Evolutionary conservation across 2,797 vertebrate species (phyloP).

Genomic region (Synanceia verrucosa): DNA sequence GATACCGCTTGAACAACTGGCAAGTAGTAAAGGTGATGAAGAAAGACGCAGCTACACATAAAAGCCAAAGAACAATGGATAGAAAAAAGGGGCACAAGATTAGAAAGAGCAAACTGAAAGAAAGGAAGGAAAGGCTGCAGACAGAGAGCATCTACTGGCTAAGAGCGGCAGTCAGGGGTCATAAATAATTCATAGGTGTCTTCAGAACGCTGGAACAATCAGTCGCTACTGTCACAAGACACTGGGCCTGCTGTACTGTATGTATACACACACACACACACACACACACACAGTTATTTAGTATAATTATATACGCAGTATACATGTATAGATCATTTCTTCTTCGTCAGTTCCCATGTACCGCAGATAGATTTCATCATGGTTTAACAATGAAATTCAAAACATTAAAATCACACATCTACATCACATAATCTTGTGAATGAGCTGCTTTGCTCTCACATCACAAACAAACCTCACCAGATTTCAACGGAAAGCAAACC

Average conservation of each 20-base stretch:
- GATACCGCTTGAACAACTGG: not conserved
- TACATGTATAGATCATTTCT: too few species aligned
- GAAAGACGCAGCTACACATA: not conserved
- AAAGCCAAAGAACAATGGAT: not conserved
- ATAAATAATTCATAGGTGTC: slow-evolving; percentile 56
- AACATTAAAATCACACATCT: not conserved
- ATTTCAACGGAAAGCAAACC: not conserved
- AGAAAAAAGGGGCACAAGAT: not conserved
- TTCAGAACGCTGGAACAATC: slow-evolving; percentile 40
- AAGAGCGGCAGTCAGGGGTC: slow-evolving; percentile 47
- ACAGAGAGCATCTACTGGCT: slow-evolving; percentile 13
- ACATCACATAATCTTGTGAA: not conserved
- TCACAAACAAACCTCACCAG: not conserved
- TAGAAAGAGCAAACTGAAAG: not conserved
- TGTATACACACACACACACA: not conserved
- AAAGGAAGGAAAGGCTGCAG: not conserved
- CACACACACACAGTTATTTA: too few species aligned
- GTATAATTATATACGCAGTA: too few species aligned
- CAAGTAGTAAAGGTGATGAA: not conserved
- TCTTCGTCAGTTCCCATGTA: too few species aligned
- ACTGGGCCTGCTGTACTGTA: not conserved
- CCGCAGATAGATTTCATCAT: too few species aligned
- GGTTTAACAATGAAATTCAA: not conserved
- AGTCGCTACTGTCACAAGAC: slow-evolving; percentile 31
- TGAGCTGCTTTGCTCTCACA: not conserved